Evolutionary conservation across 1,140 invertebrate species (phyloP), one percentile per base, ranked within the genome.

Genomic region (Andrena cerasifolii): DNA sequence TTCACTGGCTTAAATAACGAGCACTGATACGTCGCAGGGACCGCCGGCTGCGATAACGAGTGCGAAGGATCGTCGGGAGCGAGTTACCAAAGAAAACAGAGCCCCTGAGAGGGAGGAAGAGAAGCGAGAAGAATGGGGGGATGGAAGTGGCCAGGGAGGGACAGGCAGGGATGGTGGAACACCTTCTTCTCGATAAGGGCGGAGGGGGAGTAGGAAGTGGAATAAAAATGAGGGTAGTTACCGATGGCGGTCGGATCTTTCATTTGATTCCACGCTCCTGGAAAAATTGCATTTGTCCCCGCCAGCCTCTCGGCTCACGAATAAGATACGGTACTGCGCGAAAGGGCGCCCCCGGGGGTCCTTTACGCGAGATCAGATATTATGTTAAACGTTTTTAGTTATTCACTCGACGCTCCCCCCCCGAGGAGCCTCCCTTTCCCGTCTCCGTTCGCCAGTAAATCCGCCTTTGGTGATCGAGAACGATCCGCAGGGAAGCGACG

Each of bases 361-460:
- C 68, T 70, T 88, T 85, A 66, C 80, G 82, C 80, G 80, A 80
- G 84, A 90, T 89, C 88, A 85, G 89, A 90, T 90, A 89, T 89
- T 89, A 89, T 89, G 88, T 90, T 90, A 90, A 89, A 83, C 88
- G 87, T 88, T 86, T 85, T 84, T 85, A 87, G 88, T 86, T 87
- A 89, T 89, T 89, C 88, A 88, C 83, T 89, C 87, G 85, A 65
- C 80, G 80, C 79, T 68, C 36, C 77, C 75, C 74, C 74, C 70
- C 2, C 28, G 6, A 24, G 66, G 31, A 45, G 33, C 47, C 26
- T 70, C 51, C 49, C 45, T 65, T 66, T 10, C 56, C 31, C 33
- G 31, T 54, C 12, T 18, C 18, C 61, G 40, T 16, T 49, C 10
- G 24, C 47, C 40, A 18, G 62, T 74, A 74, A 79, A 62, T 47